A percentile compares a stretch with the other conserved stretches of the same genome.
phyloP scores from a whole-genome alignment of 2,888 invertebrate species.

The Brenthis hecate region DNA sequence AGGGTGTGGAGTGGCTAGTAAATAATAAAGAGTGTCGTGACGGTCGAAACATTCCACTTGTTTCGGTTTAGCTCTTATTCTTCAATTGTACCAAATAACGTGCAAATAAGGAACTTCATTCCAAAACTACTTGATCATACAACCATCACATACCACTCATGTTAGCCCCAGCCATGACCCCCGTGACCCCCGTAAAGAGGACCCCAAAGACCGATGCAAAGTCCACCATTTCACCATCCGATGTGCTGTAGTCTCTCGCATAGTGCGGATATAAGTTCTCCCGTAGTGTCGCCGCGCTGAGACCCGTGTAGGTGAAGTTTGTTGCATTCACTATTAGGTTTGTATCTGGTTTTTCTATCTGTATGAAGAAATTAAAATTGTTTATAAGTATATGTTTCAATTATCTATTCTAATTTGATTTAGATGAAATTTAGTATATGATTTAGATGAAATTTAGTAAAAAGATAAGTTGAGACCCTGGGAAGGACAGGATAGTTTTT shows the following conservation, averaged over 20 bases:
- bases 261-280: slow-evolving; percentile 90
- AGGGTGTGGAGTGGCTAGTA: too few relatives aligned
- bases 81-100: too few relatives aligned
- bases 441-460: too few relatives aligned
- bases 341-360: slow-evolving; percentile 90
- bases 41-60: too few relatives aligned
- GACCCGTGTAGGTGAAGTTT: slow-evolving; percentile 88
- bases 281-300: slow-evolving; percentile 86
- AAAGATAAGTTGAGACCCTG: too few relatives aligned
- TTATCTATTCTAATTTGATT: background rate
- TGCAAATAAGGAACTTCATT: too few relatives aligned
- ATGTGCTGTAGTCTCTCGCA: slow-evolving; percentile 89
- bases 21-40: too few relatives aligned
- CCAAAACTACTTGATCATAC: background rate
- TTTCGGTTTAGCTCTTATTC: too few relatives aligned
- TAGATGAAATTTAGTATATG: too few relatives aligned
- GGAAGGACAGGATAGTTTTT: too few relatives aligned
- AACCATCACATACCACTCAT: slow-evolving; percentile 89
- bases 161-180: slow-evolving; percentile 99
- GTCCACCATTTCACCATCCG: slow-evolving; percentile 84
- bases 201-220: slow-evolving; percentile 99
- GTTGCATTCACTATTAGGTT: slow-evolving; percentile 83
- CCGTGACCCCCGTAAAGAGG: slow-evolving; percentile 98
- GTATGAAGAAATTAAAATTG: slow-evolving; percentile 40
- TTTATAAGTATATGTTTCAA: too few relatives aligned